phyloP scores from a whole-genome alignment of 2,113 vertebrate species.

The Pachycephala philippinensis region DNA sequence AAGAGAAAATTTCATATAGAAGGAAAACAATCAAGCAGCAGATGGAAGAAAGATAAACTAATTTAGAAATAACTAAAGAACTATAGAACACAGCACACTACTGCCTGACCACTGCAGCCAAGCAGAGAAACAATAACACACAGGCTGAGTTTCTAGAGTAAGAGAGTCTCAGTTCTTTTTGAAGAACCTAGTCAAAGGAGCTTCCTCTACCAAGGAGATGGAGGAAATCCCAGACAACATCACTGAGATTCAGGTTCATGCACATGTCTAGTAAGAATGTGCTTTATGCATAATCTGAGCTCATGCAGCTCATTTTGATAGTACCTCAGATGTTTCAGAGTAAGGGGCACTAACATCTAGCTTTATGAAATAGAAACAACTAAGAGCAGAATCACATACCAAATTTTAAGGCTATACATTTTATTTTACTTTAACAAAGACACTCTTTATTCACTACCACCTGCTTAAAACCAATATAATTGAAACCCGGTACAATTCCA shows the following conservation, averaged over 20 bases:
- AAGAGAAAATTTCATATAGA: not conserved
- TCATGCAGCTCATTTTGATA: not conserved
- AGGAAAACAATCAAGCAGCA: not conserved
- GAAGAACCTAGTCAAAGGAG: not conserved
- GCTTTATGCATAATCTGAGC: not conserved
- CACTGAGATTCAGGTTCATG: not conserved
- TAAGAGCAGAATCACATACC: not conserved
- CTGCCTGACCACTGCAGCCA: not conserved
- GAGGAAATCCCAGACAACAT: not conserved
- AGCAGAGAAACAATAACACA: not conserved
- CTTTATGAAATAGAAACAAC: not conserved
- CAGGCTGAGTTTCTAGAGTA: not conserved
- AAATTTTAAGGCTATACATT: not conserved
- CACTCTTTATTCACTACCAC: not conserved
- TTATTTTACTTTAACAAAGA: not conserved
- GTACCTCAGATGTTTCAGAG: not conserved
- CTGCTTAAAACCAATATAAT: not conserved
- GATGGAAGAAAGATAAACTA: not conserved
- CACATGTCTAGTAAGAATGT: not conserved
- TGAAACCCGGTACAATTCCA: not conserved
- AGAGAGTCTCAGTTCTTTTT: not conserved
- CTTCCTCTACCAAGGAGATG: not conserved
- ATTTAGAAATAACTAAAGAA: not conserved
- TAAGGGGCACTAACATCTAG: not conserved
- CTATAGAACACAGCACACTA: not conserved